A percentile compares a stretch with the other conserved stretches of the same genome.
Conservation (phyloP, 2,113 vertebrate species). For the Alligator sinensis region DNA sequence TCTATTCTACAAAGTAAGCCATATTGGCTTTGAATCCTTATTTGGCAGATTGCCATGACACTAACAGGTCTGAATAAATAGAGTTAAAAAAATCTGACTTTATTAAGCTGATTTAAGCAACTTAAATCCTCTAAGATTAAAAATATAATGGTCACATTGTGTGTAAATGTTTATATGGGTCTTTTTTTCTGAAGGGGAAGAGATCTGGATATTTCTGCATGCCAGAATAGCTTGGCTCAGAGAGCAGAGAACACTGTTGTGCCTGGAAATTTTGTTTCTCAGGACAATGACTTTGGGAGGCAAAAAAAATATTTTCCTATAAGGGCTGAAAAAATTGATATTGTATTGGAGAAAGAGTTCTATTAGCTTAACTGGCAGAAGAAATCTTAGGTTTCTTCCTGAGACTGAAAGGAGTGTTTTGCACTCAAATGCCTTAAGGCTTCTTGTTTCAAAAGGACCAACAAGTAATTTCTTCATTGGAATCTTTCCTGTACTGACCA, state of each 20-base stretch:
- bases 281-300: not conserved
- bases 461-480: accelerated
- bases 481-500: accelerated
- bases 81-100: slow-evolving; percentile 29
- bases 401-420: not conserved
- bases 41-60: not conserved
- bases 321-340: not conserved
- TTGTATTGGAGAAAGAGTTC: not conserved
- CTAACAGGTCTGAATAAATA: not conserved
- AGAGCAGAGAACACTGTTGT: not conserved
- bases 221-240: accelerated
- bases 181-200: not conserved
- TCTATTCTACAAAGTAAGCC: not conserved
- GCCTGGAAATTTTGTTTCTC: not conserved
- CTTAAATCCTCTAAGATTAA: slow-evolving; percentile 49
- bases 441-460: not conserved
- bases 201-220: not conserved
- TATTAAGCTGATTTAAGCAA: slow-evolving; percentile 43
- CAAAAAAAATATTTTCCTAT: not conserved
- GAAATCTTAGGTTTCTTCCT: not conserved
- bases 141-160: accelerated
- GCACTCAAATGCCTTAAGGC: not conserved
- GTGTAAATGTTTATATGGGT: not conserved
- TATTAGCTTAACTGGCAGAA: accelerated
- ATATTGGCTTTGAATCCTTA: accelerated